Percentiles rank a stretch among this genome's conserved stretches.
Evolutionary conservation across 1,140 invertebrate genomes (phyloP).

Genomic region (Drosophila ficusphila): DNA sequence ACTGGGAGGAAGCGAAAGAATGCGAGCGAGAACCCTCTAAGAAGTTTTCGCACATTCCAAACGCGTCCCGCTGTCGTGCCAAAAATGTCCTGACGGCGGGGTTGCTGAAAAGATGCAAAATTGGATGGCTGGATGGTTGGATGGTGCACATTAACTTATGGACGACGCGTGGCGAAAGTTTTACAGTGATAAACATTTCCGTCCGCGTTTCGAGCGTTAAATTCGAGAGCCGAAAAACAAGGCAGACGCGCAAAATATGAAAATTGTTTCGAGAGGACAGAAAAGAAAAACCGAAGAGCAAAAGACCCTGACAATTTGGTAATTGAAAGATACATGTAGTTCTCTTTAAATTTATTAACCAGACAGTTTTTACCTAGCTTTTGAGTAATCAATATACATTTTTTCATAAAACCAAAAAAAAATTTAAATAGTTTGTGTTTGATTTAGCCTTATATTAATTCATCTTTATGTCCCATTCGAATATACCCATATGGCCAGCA

Average conservation of each 20-base stretch:
- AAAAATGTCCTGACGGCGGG: slow-evolving; percentile 66
- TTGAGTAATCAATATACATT: too few relatives aligned
- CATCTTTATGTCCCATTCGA: background rate
- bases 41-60: slow-evolving; percentile 62
- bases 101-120: background rate
- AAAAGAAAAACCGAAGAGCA: background rate
- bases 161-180: slow-evolving; percentile 64
- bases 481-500: background rate
- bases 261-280: slow-evolving; percentile 10
- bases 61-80: slow-evolving; percentile 51
- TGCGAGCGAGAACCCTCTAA: slow-evolving; percentile 9
- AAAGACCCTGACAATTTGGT: background rate
- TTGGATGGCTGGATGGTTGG: background rate
- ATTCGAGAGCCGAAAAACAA: slow-evolving; percentile 38
- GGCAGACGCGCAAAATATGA: slow-evolving; percentile 1
- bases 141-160: slow-evolving; percentile 39
- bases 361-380: too few relatives aligned
- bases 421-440: too few relatives aligned
- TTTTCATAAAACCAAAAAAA: too few relatives aligned
- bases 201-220: slow-evolving; percentile 69
- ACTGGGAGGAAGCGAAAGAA: slow-evolving; percentile 14
- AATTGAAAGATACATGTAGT: too few relatives aligned
- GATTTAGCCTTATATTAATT: background rate
- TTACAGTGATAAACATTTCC: slow-evolving; percentile 73
- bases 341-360: too few relatives aligned